These are phyloP conservation scores for Emys orbicularis DNA, from an alignment of 2,797 vertebrate genomes.

Conservation along the genomic window DNA sequence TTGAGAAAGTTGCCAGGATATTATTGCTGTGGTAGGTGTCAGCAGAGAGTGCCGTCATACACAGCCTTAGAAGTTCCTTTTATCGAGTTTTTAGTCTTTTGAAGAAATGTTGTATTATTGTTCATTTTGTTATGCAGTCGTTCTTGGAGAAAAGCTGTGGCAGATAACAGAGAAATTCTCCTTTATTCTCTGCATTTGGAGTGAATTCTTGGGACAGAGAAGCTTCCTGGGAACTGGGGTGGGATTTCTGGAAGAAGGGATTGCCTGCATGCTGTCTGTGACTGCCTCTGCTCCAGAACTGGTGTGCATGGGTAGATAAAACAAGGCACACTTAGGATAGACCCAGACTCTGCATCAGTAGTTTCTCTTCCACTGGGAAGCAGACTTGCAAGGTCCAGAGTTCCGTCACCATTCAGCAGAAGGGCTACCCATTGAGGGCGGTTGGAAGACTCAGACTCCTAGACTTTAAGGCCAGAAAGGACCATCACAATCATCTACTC, in stretches of 20 bases:
- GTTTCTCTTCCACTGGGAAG: background rate
- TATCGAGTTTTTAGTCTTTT: background rate
- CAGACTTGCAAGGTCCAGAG: background rate
- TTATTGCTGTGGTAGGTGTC: background rate
- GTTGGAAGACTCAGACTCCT: background rate
- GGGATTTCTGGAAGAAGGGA: background rate
- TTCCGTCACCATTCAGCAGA: background rate
- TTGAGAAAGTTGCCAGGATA: background rate
- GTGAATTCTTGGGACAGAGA: background rate
- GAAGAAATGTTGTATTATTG: rapidly evolving
- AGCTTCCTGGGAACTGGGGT: background rate
- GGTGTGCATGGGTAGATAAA: background rate
- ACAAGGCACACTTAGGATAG: background rate
- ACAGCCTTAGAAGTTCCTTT: background rate
- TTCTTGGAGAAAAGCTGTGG: background rate
- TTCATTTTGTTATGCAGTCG: background rate
- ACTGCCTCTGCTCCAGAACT: background rate
- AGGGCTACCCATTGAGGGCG: background rate
- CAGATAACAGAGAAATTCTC: no score
- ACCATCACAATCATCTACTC: background rate
- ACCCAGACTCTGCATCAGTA: background rate
- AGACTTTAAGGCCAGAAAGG: background rate
- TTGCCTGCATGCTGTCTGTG: background rate
- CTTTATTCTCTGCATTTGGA: background rate
- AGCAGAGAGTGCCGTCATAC: background rate